Evolutionary conservation across 2,888 invertebrate species (phyloP).

Genomic region (Flexamia atlantica): DNA sequence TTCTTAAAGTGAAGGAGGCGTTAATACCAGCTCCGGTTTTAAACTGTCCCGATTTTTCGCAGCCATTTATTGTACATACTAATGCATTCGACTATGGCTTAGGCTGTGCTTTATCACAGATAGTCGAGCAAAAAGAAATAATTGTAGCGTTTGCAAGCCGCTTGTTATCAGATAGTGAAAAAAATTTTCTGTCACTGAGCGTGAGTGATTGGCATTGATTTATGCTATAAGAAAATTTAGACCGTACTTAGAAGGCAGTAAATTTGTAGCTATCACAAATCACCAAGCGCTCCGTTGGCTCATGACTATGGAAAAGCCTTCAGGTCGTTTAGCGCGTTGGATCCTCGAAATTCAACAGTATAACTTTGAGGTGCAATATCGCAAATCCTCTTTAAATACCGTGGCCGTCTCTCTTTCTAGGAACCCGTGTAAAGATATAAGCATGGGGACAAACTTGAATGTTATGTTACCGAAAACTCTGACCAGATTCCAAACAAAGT

Average conservation of each 20-base stretch:
- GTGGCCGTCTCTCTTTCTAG: no score
- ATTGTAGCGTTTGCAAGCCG: conserved; percentile 69
- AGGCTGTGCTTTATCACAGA: conserved; percentile 66
- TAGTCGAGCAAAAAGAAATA: conserved; percentile 64
- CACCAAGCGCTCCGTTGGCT: no score
- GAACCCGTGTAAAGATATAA: no score
- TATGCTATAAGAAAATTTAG: conserved; percentile 68
- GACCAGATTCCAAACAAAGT: no score
- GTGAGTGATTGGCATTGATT: conserved; percentile 68
- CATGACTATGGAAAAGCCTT: no score
- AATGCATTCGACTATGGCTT: conserved; percentile 65
- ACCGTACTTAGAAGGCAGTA: conserved; percentile 68
- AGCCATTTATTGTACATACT: conserved; percentile 61
- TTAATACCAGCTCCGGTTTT: conserved; percentile 63
- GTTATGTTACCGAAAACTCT: no score
- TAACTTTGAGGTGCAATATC: no score
- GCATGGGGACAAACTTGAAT: no score
- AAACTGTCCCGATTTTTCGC: conserved; percentile 64
- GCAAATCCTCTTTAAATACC: no score
- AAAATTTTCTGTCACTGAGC: conserved; percentile 68
- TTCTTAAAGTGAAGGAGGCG: background rate
- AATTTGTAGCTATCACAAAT: no score
- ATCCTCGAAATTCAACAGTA: no score
- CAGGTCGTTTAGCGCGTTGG: no score
- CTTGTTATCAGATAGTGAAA: conserved; percentile 65